Percentiles rank a stretch among this genome's conserved stretches.
Evolutionary conservation across 2,888 invertebrate species (phyloP).

Genomic region (Orthosia incerta): DNA sequence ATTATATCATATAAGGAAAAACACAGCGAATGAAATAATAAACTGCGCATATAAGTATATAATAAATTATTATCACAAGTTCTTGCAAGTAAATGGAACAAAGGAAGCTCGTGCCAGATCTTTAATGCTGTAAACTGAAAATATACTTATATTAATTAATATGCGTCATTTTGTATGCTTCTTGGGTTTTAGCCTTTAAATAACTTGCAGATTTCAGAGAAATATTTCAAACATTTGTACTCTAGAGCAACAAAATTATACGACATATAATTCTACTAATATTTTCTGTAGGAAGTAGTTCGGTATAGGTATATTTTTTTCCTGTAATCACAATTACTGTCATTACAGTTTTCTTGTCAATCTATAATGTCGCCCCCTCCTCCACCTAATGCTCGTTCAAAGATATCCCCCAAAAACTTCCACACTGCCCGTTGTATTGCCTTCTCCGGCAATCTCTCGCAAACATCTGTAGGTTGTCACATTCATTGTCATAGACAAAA

Average conservation of each 20-base stretch:
- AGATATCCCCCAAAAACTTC: too few species aligned
- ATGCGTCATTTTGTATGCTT: neutral
- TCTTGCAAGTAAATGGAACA: conserved; percentile 44
- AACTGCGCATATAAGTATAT: conserved; percentile 23
- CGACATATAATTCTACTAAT: neutral
- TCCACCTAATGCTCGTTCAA: too few species aligned
- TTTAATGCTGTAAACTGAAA: conserved; percentile 25
- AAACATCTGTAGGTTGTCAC: too few species aligned
- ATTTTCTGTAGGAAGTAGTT: too few species aligned
- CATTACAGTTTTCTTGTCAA: too few species aligned
- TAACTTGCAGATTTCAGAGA: neutral
- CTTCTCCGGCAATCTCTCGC: too few species aligned
- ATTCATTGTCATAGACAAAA: neutral
- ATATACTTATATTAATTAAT: neutral
- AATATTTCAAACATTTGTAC: neutral
- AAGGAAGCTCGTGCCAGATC: conserved; percentile 29
- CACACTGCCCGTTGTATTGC: too few species aligned
- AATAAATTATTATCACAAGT: conserved; percentile 43
- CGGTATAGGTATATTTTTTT: neutral
- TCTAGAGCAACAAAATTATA: neutral
- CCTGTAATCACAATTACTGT: too few species aligned
- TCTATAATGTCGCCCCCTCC: too few species aligned
- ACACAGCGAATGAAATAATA: conserved; percentile 32
- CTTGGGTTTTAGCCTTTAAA: neutral
- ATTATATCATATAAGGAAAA: conserved; percentile 60